phyloP scores from a whole-genome alignment of 2,888 invertebrate genomes.

The Catocala fraxini region DNA sequence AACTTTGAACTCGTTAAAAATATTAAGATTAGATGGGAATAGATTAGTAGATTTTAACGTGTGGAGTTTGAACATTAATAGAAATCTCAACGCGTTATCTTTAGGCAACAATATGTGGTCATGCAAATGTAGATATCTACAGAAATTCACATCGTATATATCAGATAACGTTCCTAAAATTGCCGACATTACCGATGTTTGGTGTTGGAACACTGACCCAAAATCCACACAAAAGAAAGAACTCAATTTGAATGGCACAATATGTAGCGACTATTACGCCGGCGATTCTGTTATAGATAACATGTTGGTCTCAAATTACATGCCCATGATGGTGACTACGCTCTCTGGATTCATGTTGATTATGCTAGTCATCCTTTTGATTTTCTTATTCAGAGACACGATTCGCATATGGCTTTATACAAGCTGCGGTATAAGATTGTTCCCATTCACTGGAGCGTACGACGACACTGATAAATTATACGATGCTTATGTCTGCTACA shows the following conservation, averaged over 20 bases:
- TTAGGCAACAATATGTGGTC: constrained; percentile 96
- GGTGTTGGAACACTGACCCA: constrained; percentile 92
- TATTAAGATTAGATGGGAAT: constrained; percentile 94
- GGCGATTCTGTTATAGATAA: constrained; percentile 94
- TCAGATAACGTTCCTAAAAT: constrained; percentile 93
- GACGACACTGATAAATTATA: constrained; percentile 96
- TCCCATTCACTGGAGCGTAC: constrained; percentile 90
- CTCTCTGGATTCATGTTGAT: constrained; percentile 92
- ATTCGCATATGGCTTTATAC: constrained; percentile 96
- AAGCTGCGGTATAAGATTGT: constrained; percentile 94
- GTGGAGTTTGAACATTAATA: constrained; percentile 90
- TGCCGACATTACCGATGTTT: constrained; percentile 91
- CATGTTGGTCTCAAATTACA: constrained; percentile 93
- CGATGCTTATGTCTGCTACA: constrained; percentile 97
- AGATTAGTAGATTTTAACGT: constrained; percentile 92
- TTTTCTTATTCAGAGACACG: constrained; percentile 95
- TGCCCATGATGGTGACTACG: constrained; percentile 94
- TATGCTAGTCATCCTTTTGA: constrained; percentile 91
- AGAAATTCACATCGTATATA: constrained; percentile 93
- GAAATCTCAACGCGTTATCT: constrained; percentile 90
- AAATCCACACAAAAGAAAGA: constrained; percentile 91
- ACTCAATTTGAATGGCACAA: constrained; percentile 94
- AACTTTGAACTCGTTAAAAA: constrained; percentile 91
- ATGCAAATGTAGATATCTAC: constrained; percentile 95
- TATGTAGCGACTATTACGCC: constrained; percentile 94